A percentile compares a stretch with the other conserved stretches of the same genome.
Conservation (phyloP, 1,140 invertebrate species). For the Cepaea nemoralis region DNA sequence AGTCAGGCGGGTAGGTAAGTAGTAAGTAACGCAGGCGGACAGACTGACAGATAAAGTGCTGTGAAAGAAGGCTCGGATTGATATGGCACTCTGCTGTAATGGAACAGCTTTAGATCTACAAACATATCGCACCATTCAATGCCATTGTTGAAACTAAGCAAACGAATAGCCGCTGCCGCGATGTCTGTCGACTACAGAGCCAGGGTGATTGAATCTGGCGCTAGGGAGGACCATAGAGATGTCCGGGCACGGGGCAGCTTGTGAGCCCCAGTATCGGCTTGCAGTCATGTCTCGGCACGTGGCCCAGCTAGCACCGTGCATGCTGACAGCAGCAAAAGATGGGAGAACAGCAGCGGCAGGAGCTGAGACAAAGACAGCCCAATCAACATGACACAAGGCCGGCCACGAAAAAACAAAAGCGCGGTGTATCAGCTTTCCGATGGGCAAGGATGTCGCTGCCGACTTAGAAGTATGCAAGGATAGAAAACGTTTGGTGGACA, state of each 20-base stretch:
- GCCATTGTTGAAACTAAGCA: no score
- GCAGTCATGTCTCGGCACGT: slow-evolving; percentile 14
- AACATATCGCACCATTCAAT: no score
- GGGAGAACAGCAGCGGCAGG: background rate
- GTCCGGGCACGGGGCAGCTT: background rate
- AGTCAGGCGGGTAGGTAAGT: no score
- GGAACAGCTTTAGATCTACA: no score
- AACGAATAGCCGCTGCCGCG: no score
- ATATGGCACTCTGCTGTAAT: no score
- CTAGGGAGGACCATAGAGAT: background rate
- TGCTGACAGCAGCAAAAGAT: background rate
- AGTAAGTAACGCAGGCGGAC: no score
- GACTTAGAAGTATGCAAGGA: background rate
- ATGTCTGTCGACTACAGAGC: no score
- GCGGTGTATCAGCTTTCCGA: background rate
- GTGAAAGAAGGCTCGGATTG: no score
- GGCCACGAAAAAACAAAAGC: background rate
- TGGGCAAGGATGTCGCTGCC: background rate
- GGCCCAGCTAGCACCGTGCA: background rate
- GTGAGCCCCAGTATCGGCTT: slow-evolving; percentile 1
- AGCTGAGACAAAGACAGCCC: background rate
- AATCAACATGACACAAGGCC: background rate
- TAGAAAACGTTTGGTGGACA: background rate
- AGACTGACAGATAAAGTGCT: no score
- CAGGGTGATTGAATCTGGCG: no score